phyloP scores from a whole-genome alignment of 2,113 vertebrate species.

The Paramormyrops kingsleyae region DNA sequence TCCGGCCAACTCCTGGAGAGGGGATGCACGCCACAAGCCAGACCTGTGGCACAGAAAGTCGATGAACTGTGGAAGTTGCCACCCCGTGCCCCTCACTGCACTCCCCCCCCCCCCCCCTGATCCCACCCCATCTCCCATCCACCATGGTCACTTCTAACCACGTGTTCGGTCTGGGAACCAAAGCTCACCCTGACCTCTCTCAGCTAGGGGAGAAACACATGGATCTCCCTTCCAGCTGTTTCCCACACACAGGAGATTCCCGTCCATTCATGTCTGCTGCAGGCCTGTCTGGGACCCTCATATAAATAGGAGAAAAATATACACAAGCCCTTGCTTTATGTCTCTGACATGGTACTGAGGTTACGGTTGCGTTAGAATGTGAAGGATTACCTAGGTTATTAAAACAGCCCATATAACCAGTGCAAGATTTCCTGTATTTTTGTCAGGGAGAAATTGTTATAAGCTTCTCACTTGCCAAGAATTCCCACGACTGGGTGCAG shows the following conservation, averaged over 20 bases:
- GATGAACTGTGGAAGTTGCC: neutral
- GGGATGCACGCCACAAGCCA: neutral
- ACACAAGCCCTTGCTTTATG: neutral
- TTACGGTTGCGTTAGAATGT: neutral
- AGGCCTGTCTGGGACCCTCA: neutral
- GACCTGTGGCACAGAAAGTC: neutral
- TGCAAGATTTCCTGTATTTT: neutral
- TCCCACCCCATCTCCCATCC: constrained; percentile 29
- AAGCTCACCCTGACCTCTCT: constrained; percentile 38
- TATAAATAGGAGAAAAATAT: neutral
- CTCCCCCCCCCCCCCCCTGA: constrained; percentile 28
- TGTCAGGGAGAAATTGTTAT: neutral
- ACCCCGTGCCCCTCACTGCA: neutral
- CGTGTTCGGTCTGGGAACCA: constrained; percentile 37
- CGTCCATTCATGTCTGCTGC: constrained; percentile 13
- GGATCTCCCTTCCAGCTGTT: constrained; percentile 15
- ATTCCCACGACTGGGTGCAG: neutral
- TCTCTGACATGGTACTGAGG: neutral
- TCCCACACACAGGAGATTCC: constrained; percentile 27
- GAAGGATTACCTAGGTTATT: constrained; percentile 62
- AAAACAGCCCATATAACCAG: neutral
- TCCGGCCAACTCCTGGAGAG: neutral
- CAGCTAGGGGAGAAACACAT: constrained; percentile 28
- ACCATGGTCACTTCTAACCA: constrained; percentile 10
- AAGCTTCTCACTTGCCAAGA: neutral